Evolutionary conservation across 1,140 invertebrate species (phyloP), one percentile per base, ranked within the genome.

Genomic region (Nilaparvata lugens): DNA sequence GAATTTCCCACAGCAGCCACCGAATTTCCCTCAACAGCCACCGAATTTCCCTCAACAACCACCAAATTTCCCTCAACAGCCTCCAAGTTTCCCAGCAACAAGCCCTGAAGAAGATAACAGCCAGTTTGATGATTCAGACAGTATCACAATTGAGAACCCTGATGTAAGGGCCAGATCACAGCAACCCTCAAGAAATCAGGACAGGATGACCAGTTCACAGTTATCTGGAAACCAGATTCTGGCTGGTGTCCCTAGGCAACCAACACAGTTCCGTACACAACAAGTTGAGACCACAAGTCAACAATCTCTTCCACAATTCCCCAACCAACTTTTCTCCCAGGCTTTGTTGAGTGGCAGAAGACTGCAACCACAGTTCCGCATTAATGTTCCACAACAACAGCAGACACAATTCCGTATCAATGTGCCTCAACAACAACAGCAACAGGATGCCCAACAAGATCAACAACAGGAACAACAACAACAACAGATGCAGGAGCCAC

Each of bases 91-190:
- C 19, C 52, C 52, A 35, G 28, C 59, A 21, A 42, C 54, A 40
- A 56, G 24, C 43, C 40, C 58, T 16, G 54, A 53, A 14, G 16
- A 14, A 42, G 24, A 61, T 14, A 53, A 16, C 25, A 25, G 14
- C 3, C 25, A 65, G 40, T 63, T 59, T 28, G 64, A 65, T 28
- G 55, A 62, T 60, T 60, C 61, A 19, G 64, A 65, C 42, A 52
- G 40, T 6, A 57, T 62, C 19, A 21, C 63, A 13, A 51, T 62
- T 54, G 63, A 65, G 13, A 66, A 63, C 52, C 60, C 62, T 52
- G 65, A 64, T 23, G 42, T 66, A 14, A 18, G 19, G 19, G 19
- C 51, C 4, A 18, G 51, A 60, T 42, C 51, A 5, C 18, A 35
- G 28, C 18, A 48, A 40, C 52, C 16, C 45, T 16, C 18, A 14